phyloP scores from a whole-genome alignment of 37 sponge, comb jelly and placozoan genomes.

The Ianthella basta region DNA sequence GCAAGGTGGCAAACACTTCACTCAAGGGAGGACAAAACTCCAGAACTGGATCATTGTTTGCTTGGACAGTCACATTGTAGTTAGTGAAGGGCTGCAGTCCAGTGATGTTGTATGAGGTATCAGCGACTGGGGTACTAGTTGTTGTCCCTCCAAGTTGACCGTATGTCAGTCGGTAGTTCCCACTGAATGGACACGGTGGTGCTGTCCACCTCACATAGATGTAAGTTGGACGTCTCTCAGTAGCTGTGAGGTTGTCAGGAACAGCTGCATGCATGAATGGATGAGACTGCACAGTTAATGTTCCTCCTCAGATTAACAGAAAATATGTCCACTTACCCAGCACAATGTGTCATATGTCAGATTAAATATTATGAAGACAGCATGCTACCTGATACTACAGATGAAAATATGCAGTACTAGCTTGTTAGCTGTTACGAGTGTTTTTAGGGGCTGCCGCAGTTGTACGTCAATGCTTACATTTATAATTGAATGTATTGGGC shows the following conservation, averaged over 20 bases:
- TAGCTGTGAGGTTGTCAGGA: not conserved
- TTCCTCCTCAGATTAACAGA: too few species aligned
- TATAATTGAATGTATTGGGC: too few species aligned
- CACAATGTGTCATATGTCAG: too few species aligned
- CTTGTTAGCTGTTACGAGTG: too few species aligned
- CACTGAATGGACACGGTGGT: slow-evolving; percentile 8
- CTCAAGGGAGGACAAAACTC: not conserved
- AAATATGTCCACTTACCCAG: too few species aligned
- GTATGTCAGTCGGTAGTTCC: slow-evolving; percentile 11
- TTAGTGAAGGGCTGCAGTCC: slow-evolving; percentile 9
- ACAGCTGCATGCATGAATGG: not conserved
- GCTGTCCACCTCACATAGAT: not conserved
- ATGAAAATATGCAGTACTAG: too few species aligned
- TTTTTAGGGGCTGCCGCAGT: too few species aligned
- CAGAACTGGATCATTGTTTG: not conserved
- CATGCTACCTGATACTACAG: too few species aligned
- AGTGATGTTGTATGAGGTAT: not conserved
- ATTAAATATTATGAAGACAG: too few species aligned
- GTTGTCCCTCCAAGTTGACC: not conserved
- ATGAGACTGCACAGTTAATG: not conserved
- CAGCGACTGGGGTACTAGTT: not conserved
- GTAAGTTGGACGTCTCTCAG: not conserved
- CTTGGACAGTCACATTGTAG: not conserved
- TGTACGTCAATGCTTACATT: too few species aligned
- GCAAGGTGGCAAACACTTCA: too few species aligned